Percentiles rank a stretch among this genome's conserved stretches.
phyloP scores from a whole-genome alignment of 2,797 vertebrate species.

The Chelmon rostratus region DNA sequence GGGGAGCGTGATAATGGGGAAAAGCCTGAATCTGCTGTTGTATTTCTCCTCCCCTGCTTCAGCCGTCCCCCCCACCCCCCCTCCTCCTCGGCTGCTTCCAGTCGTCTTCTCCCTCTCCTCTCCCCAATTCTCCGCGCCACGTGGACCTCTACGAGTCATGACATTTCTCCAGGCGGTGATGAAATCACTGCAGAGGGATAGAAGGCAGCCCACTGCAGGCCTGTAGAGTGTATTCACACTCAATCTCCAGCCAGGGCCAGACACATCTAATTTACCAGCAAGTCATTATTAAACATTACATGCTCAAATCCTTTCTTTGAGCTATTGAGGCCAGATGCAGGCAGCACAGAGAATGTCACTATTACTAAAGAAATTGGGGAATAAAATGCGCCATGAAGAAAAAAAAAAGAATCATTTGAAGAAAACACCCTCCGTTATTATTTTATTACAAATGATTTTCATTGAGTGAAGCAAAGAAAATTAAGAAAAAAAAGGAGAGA shows the following conservation, averaged over 20 bases:
- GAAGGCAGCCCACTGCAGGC: slow-evolving; percentile 65
- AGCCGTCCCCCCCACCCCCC: background rate
- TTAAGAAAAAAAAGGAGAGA: background rate
- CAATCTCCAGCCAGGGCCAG: slow-evolving; percentile 66
- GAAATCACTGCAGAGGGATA: slow-evolving; percentile 79
- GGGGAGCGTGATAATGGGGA: slow-evolving; percentile 76
- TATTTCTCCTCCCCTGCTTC: slow-evolving; percentile 58
- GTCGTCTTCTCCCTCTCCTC: slow-evolving; percentile 58
- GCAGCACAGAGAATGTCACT: slow-evolving; percentile 43
- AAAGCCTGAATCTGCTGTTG: slow-evolving; percentile 72
- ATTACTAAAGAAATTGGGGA: slow-evolving; percentile 30
- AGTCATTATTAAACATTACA: slow-evolving; percentile 74
- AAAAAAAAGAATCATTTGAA: slow-evolving; percentile 5
- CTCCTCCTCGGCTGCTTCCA: slow-evolving; percentile 56
- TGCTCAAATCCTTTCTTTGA: slow-evolving; percentile 58
- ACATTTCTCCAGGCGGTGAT: slow-evolving; percentile 86
- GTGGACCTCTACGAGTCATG: slow-evolving; percentile 85
- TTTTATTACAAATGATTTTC: slow-evolving; percentile 44
- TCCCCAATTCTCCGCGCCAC: slow-evolving; percentile 74
- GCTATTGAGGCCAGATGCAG: slow-evolving; percentile 38
- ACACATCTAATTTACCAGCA: slow-evolving; percentile 74
- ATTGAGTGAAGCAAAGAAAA: slow-evolving; percentile 20
- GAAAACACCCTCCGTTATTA: slow-evolving; percentile 28
- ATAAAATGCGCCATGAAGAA: slow-evolving; percentile 27
- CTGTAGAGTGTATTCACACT: slow-evolving; percentile 75